Base-by-base conservation (phyloP, 64 coral and sea anemone genomes). In the Stylophora pistillata region DNA sequence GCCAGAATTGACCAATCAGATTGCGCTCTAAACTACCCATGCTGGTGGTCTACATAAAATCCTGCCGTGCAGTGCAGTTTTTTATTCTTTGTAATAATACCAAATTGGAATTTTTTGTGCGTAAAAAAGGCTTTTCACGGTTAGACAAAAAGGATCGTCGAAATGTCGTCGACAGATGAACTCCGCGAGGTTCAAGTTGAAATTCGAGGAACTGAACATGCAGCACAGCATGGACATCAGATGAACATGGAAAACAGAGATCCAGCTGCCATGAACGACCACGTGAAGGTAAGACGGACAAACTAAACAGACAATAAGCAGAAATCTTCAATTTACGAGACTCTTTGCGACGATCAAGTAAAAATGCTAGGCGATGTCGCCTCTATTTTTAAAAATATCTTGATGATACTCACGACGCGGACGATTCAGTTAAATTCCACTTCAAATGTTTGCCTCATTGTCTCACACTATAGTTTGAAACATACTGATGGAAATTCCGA, bases 241-340 rank as follows among this genome's bases (percentile, higher is more conserved):
- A 33, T 91, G 30, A 91, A 73, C 16, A 16, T 91, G 11, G 57
- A 34, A 26, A 79, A 91, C 53, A 91, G 89, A 77, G 89, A 91
- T 73, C 89, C 89, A 1, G 83, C 89, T 25, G 53, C 79, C 26
- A 90, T 90, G 89, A 90, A 90, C 52, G 78, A 90, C 70, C 89
- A 90, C 70, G 89, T 90, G 66, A 71, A 56, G 89, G 89, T 90
- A 90, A 75, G 85, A 59, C 2, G 32, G n/a, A n/a, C n/a, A n/a
- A n/a, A n/a, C n/a, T n/a, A n/a, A n/a, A n/a, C n/a, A n/a, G n/a
- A n/a, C n/a, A n/a, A n/a, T n/a, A n/a, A n/a, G n/a, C n/a, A n/a
- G n/a, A n/a, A n/a, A n/a, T n/a, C n/a, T n/a, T n/a, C n/a, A n/a
- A n/a, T n/a, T n/a, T n/a, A n/a, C n/a, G 37, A 47, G 7, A 47